These are phyloP conservation scores for Mystacornis crossleyi DNA, from an alignment of 2,113 vertebrate genomes.

Conservation along the genomic window DNA sequence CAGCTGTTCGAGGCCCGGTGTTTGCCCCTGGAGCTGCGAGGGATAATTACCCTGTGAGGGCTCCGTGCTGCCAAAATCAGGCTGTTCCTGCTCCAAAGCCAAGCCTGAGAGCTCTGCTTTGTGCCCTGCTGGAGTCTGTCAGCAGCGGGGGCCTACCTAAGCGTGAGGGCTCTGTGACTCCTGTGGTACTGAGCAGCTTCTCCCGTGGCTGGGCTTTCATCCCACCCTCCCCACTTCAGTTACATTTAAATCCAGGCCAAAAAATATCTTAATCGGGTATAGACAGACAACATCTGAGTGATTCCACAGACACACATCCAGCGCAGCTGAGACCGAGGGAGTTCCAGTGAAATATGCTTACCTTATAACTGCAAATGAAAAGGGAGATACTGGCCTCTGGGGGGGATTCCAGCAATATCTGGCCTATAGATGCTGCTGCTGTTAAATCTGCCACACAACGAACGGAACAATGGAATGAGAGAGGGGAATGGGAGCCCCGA, in stretches of 20 bases:
- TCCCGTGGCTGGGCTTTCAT: not conserved
- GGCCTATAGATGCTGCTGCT: not conserved
- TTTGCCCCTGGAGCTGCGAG: constrained; percentile 19
- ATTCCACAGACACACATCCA: not conserved
- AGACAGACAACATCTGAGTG: not conserved
- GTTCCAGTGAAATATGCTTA: not conserved
- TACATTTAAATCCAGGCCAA: not conserved
- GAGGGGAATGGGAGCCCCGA: not conserved
- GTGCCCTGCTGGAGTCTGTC: not conserved
- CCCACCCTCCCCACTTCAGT: not conserved
- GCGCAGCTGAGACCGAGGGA: not conserved
- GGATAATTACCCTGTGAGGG: constrained; percentile 26
- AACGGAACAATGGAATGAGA: not conserved
- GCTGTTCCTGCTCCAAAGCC: not conserved
- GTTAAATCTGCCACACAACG: not conserved
- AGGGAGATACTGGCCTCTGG: not conserved
- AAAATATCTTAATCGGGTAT: not conserved
- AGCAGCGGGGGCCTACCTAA: not conserved
- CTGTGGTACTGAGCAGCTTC: not conserved
- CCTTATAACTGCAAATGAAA: not conserved
- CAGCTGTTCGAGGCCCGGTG: not conserved
- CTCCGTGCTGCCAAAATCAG: not conserved
- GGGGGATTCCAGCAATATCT: not conserved
- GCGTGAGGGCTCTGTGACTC: not conserved
- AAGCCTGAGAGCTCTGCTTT: not conserved